Percentiles rank a stretch among this genome's conserved stretches.
Evolutionary conservation across 2,888 invertebrate species (phyloP).

Genomic region (Lydus trimaculatus): DNA sequence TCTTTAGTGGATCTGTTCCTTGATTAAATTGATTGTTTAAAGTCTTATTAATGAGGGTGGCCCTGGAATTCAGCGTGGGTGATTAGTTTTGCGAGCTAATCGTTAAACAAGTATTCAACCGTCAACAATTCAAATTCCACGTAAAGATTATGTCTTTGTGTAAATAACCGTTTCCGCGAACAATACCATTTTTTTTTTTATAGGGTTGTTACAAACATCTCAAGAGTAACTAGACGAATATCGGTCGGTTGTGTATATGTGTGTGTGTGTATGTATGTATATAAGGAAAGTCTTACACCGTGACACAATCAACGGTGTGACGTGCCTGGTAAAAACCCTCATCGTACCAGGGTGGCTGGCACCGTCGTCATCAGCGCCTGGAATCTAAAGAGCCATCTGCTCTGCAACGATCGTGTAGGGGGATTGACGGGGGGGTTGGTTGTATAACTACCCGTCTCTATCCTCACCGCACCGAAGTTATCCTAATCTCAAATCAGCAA

Average conservation of each 20-base stretch:
- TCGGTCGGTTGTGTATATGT: background rate
- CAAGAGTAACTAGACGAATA: background rate
- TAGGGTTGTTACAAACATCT: background rate
- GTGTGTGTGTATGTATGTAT: too few species aligned
- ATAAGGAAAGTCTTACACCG: conserved; percentile 30
- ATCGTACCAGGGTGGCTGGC: conserved; percentile 18
- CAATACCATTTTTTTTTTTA: conserved; percentile 25
- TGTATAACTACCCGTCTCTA: conserved; percentile 31
- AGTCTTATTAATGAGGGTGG: conserved; percentile 6
- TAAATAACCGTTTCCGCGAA: conserved; percentile 28
- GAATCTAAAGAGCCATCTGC: conserved; percentile 64
- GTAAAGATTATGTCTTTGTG: background rate
- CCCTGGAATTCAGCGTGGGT: background rate
- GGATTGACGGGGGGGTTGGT: conserved; percentile 50
- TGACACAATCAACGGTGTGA: conserved; percentile 32
- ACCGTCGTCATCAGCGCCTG: conserved; percentile 62
- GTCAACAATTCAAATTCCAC: background rate
- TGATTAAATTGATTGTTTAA: background rate
- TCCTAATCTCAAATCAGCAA: conserved; percentile 46
- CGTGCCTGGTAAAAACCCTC: conserved; percentile 31
- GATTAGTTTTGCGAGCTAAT: background rate
- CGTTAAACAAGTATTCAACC: background rate
- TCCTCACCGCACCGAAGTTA: conserved; percentile 57
- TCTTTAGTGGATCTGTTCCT: background rate
- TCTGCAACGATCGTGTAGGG: conserved; percentile 12